phyloP scores from a whole-genome alignment of 2,797 vertebrate genomes.

The Gymnoscopelus braueri region DNA sequence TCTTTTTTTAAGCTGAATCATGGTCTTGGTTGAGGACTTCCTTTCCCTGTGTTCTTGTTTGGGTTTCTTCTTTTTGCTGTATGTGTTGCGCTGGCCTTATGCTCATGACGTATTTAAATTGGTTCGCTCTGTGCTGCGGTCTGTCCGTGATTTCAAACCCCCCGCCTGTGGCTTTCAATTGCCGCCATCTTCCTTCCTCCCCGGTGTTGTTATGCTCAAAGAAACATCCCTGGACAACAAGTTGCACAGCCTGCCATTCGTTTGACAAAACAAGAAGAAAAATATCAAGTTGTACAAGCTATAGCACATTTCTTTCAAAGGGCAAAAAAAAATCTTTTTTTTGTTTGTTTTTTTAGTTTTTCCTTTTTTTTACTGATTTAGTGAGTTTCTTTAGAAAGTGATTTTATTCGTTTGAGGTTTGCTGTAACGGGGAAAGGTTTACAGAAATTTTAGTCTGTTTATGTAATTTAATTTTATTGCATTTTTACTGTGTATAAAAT shows the following conservation, averaged over 20 bases:
- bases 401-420: conserved; percentile 92
- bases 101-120: conserved; percentile 32
- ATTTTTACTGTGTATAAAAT: conserved; percentile 99
- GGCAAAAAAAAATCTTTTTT: conserved; percentile 67
- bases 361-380: conserved; percentile 86
- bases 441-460: conserved; percentile 81
- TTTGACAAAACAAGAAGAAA: conserved; percentile 36
- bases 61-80: conserved; percentile 34
- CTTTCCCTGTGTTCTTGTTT: conserved; percentile 14
- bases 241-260: conserved; percentile 66
- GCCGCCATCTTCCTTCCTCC: conserved; percentile 12
- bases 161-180: conserved; percentile 67
- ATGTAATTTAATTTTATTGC: conserved; percentile 98
- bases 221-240: conserved; percentile 56
- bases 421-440: conserved; percentile 93
- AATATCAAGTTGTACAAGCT: conserved; percentile 76
- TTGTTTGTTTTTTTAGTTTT: conserved; percentile 79
- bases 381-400: conserved; percentile 89
- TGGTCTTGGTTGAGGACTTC: conserved; percentile 26
- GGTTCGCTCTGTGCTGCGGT: conserved; percentile 83
- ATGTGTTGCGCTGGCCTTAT: conserved; percentile 54
- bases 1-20: conserved; percentile 33
- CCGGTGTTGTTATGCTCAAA: conserved; percentile 34
- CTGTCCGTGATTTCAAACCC: conserved; percentile 82
- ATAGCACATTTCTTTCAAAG: conserved; percentile 82